Base-by-base conservation (phyloP, 2,888 invertebrate species). In the Pseudoips prasinana region DNA sequence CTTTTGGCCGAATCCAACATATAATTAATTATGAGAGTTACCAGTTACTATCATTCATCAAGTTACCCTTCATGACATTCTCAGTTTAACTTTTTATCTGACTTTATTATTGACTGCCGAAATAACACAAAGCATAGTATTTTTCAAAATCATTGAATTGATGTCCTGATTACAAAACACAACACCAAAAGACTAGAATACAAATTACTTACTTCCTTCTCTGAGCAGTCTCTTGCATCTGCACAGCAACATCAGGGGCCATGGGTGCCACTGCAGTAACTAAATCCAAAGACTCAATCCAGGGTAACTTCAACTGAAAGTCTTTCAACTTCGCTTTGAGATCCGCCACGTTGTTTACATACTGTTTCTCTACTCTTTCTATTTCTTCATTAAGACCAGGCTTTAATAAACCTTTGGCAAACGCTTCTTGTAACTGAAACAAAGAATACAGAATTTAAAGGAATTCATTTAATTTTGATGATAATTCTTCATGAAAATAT, bases 211-310 rank as follows among this genome's bases (percentile, higher is more conserved):
- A 88, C 89, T 88, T 89, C 55, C 95, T 90, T 58, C 92, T 92
- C 33, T 92, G 91, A 62, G 95, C 93, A 33, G 95, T 94, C 37
- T 94, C 92, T 56, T 94, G 92, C 64, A 96, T 84, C 67, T 95
- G 93, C 20, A 94, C 71, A 0, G 94, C 94, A 20, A 96, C 82
- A 73, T 97, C 96, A 0, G 96, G 96, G 0, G 96, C 96, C 64
- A 96, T 68, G 0, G 96, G 94, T 0, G 97, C 96, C 10, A 94
- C 91, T 9, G 90, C 87, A 48, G 94, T 96, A 0, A 93, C 86
- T 58, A 96, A 88, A 63, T 98, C 97, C 35, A 98, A 76, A 7
- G 92, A 91, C 78, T 98, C 98, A 1, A 95, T 66, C 98, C 98
- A 98, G 51, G 94, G 92, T 31, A 96, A 74, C 32, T 93, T 90